Conservation (phyloP, 2,113 vertebrate species). For the Charina bottae region DNA sequence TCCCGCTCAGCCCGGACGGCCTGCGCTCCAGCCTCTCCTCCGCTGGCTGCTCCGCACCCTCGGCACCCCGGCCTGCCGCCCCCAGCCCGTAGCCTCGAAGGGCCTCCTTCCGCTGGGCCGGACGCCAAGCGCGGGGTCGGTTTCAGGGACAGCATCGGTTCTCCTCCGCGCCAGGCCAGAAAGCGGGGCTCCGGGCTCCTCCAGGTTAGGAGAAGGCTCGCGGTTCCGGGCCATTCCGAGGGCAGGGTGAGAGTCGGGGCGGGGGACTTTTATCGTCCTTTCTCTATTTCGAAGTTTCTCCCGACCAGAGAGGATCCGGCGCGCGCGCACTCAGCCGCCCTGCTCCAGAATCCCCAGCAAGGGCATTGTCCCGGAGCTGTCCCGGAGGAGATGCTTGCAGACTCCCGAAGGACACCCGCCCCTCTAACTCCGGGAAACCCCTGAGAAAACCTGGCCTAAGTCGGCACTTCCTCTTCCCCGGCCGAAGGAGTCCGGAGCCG, state of each 20-base stretch:
- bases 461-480: background rate
- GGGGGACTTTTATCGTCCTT: background rate
- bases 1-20: background rate
- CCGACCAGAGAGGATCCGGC: background rate
- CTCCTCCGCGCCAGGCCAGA: constrained; percentile 13
- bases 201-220: background rate
- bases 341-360: background rate
- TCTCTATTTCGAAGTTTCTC: background rate
- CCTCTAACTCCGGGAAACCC: no score
- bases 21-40: background rate
- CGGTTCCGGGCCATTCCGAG: constrained; percentile 40
- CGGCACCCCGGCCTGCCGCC: background rate
- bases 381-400: background rate
- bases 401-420: background rate
- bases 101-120: background rate
- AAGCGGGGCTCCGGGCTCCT: background rate
- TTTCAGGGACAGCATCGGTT: background rate
- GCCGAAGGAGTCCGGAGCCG: background rate
- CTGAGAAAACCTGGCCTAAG: background rate
- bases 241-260: background rate
- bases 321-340: background rate
- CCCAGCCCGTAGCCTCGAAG: background rate
- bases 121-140: background rate
- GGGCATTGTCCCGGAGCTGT: background rate
- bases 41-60: background rate